These are phyloP conservation scores for Temnothorax nylanderi DNA, from an alignment of 1,140 invertebrate species.

Conservation along the genomic window DNA sequence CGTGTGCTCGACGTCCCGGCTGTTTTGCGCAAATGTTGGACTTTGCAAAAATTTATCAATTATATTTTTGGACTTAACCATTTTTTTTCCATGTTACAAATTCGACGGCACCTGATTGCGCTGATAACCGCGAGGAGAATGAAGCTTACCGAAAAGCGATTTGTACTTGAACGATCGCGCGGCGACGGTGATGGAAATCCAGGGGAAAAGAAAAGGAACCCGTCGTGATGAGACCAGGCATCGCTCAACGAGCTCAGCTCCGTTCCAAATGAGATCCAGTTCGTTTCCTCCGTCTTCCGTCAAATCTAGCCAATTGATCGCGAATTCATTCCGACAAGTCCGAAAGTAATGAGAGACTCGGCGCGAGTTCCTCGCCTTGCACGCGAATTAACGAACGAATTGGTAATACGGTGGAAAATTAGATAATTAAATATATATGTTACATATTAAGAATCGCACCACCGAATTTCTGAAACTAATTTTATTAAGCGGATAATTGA, in stretches of 20 bases:
- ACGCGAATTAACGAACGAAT: not conserved
- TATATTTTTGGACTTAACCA: not conserved
- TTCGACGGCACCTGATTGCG: not conserved
- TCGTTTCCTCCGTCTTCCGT: constrained; percentile 64
- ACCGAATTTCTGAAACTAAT: not conserved
- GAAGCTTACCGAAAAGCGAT: constrained; percentile 45
- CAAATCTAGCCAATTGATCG: constrained; percentile 63
- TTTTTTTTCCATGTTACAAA: not conserved
- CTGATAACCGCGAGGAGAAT: constrained; percentile 25
- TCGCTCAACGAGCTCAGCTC: constrained; percentile 64
- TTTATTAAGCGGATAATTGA: not conserved
- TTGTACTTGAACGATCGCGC: constrained; percentile 49
- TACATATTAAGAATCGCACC: not conserved
- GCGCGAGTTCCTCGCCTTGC: constrained; percentile 29
- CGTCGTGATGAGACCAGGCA: constrained; percentile 36
- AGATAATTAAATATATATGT: not conserved
- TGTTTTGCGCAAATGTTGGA: not conserved
- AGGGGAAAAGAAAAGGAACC: constrained; percentile 16
- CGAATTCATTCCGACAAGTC: constrained; percentile 70
- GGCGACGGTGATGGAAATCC: constrained; percentile 34
- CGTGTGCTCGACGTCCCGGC: not conserved
- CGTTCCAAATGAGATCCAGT: constrained; percentile 67
- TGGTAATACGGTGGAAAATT: not conserved
- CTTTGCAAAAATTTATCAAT: not conserved
- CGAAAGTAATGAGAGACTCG: constrained; percentile 40